These are phyloP conservation scores for Ciconia stormi DNA, from an alignment of 2,113 vertebrate species.

Conservation along the genomic window DNA sequence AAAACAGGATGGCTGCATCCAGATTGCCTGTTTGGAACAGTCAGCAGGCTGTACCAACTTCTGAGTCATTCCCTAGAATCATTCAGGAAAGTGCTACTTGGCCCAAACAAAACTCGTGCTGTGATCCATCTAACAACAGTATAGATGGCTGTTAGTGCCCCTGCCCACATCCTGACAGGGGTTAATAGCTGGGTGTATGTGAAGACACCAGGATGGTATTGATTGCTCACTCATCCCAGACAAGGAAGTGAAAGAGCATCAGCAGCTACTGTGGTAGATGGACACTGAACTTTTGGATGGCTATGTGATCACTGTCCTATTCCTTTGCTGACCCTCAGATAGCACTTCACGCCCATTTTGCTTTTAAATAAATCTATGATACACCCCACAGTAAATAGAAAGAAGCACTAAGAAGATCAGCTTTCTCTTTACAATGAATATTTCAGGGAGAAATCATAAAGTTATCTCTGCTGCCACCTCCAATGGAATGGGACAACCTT, in stretches of 20 bases:
- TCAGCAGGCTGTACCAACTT: background rate
- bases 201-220: accelerated
- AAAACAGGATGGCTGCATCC: constrained; percentile 11
- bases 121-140: background rate
- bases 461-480: background rate
- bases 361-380: background rate
- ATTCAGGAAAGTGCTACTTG: background rate
- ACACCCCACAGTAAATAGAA: background rate
- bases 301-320: background rate
- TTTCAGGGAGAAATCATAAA: background rate
- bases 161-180: accelerated
- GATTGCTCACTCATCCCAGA: background rate
- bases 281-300: background rate
- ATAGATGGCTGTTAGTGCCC: background rate
- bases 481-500: background rate
- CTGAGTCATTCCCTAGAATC: background rate
- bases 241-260: background rate
- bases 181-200: background rate
- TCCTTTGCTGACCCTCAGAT: background rate
- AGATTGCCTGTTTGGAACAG: background rate
- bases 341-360: background rate
- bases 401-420: background rate
- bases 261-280: background rate
- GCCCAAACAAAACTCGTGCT: background rate
- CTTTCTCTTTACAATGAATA: background rate